A percentile compares a stretch with the other conserved stretches of the same genome.
phyloP scores from a whole-genome alignment of 2,888 invertebrate species.

The Thalpophila matura region DNA sequence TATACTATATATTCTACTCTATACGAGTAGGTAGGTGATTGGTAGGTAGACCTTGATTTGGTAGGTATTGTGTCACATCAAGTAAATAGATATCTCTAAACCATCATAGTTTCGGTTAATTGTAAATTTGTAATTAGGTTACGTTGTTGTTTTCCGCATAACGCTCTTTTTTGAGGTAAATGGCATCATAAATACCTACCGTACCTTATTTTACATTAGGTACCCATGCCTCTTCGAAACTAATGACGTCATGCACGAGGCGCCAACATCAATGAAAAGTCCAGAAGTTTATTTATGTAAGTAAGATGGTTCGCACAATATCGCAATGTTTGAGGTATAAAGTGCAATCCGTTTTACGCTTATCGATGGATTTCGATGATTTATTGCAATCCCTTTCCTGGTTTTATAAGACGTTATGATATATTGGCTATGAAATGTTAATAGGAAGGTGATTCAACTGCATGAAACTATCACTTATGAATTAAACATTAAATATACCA shows the following conservation, averaged over 20 bases:
- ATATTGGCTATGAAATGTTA: slow-evolving; percentile 71
- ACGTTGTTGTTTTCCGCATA: neutral
- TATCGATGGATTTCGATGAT: slow-evolving; percentile 79
- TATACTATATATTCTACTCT: neutral
- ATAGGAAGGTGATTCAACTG: slow-evolving; percentile 70
- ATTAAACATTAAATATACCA: slow-evolving; percentile 39
- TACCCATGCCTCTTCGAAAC: slow-evolving; percentile 1
- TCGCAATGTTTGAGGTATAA: slow-evolving; percentile 67
- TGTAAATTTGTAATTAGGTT: neutral
- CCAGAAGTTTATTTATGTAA: slow-evolving; percentile 52
- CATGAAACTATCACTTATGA: slow-evolving; percentile 37
- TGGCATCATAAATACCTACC: neutral
- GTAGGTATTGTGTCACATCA: neutral
- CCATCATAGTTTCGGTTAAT: neutral
- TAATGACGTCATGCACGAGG: slow-evolving; percentile 32
- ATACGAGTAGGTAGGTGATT: neutral
- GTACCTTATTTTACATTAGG: neutral
- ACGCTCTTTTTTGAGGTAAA: neutral
- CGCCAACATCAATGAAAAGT: slow-evolving; percentile 45
- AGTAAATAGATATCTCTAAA: neutral
- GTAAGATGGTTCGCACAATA: slow-evolving; percentile 53
- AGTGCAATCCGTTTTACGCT: slow-evolving; percentile 76
- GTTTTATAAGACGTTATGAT: slow-evolving; percentile 77
- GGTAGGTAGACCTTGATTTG: too few relatives aligned
- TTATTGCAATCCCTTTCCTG: slow-evolving; percentile 81